Percentiles rank a stretch among this genome's conserved stretches.
These are phyloP conservation scores for Amphipyra berbera DNA, from an alignment of 2,888 invertebrate genomes.

Conservation along the genomic window DNA sequence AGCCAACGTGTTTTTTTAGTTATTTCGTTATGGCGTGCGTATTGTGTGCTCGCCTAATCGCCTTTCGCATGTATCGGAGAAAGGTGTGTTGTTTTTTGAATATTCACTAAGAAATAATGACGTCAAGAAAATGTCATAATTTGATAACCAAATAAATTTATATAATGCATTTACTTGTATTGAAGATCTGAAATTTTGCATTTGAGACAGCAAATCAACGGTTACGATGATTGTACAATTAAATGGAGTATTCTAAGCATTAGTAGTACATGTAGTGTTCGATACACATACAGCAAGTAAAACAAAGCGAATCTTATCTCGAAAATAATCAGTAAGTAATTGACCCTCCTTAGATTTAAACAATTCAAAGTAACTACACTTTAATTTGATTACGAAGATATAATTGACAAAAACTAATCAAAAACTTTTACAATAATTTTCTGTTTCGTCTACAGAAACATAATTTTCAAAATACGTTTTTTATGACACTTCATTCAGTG, in stretches of 20 bases:
- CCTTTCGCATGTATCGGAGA: slow-evolving; percentile 25
- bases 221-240: slow-evolving; percentile 43
- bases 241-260: slow-evolving; percentile 52
- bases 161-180: slow-evolving; percentile 27
- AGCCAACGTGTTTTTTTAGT: slow-evolving; percentile 24
- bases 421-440: slow-evolving; percentile 78
- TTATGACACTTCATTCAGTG: slow-evolving; percentile 58
- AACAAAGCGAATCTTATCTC: slow-evolving; percentile 76
- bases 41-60: slow-evolving; percentile 18
- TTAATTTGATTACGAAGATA: slow-evolving; percentile 83
- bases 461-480: slow-evolving; percentile 72
- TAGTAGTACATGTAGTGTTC: slow-evolving; percentile 53
- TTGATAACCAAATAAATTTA: slow-evolving; percentile 22
- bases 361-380: slow-evolving; percentile 85
- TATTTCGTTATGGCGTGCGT: slow-evolving; percentile 25
- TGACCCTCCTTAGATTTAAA: slow-evolving; percentile 88
- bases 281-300: slow-evolving; percentile 62
- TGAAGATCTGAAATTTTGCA: slow-evolving; percentile 32
- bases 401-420: slow-evolving; percentile 89
- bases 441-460: slow-evolving; percentile 78
- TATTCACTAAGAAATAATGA: slow-evolving; percentile 32
- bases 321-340: slow-evolving; percentile 85
- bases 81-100: slow-evolving; percentile 18
- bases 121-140: slow-evolving; percentile 20
- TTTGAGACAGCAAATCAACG: slow-evolving; percentile 34